Evolutionary conservation across 2,113 vertebrate species (phyloP), one percentile per base, ranked within the genome.

Genomic region (Mustela nigripes): DNA sequence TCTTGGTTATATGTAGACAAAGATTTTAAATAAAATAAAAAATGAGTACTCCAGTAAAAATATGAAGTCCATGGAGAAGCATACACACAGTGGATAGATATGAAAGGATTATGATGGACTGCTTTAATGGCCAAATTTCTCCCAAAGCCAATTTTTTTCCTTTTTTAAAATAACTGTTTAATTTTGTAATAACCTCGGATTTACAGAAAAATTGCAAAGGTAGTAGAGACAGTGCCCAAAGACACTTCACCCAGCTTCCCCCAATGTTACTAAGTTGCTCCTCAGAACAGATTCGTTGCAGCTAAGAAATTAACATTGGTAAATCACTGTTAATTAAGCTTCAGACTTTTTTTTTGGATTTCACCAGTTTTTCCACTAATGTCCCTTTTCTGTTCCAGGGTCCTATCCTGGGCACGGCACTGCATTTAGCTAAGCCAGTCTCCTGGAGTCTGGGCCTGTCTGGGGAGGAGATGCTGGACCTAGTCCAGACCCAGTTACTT

Each of bases 41-140:
- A 56, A 48, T 3, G 28, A 65, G 3, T 31, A 39, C 56, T 22
- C 18, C 14, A 79, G 62, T n/a, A 65, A 78, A 89, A 83, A 76
- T 42, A n/a, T 45, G 22, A 62, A 86, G 39, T 48, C 45, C 12
- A 2, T n/a, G 3, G 45, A 33, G 53, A 80, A 24, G 28, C 6
- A 9, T 42, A 4, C 26, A 14, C 18, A 18, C 21, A 3, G 4
- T 7, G 1, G 2, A 21, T 9, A 19, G 19, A 65, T 24, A 62
- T 21, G 60, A 69, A 28, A 48, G 7, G 42, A 18, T 42, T n/a
- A n/a, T 14, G 3, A 28, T 5, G 65, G 31, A 36, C 22, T 22
- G 3, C 4, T 12, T 36, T 33, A 11, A 71, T 1, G 6, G 36
- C 33, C 31, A 26, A 3, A 15, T 53, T 92, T 84, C 83, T 92